Conservation (phyloP, 2,797 vertebrate genomes). For the Lates japonicus region DNA sequence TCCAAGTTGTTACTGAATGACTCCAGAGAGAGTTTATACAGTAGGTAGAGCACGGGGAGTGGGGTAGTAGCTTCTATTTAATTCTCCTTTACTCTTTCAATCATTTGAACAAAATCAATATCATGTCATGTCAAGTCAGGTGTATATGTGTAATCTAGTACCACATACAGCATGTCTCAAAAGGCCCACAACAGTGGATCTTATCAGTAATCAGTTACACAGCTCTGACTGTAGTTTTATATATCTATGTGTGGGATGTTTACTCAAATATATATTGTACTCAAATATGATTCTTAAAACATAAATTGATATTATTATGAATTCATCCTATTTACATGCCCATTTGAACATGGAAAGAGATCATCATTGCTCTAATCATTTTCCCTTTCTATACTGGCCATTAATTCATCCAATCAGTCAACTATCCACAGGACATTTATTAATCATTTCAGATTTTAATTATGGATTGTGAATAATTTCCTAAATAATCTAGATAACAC, state of each 20-base stretch:
- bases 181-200: too few species aligned
- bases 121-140: neutral
- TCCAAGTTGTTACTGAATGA: neutral
- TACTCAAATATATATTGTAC: too few species aligned
- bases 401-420: neutral
- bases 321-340: too few species aligned
- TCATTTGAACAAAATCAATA: neutral
- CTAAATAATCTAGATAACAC: neutral
- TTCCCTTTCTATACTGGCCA: too few species aligned
- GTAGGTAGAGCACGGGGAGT: neutral
- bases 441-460: slow-evolving; percentile 9
- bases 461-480: neutral
- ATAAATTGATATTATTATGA: too few species aligned
- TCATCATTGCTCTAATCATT: too few species aligned
- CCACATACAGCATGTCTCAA: too few species aligned
- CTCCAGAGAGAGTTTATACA: neutral
- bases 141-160: neutral
- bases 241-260: too few species aligned
- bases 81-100: neutral
- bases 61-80: neutral
- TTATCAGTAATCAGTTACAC: too few species aligned
- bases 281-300: too few species aligned
- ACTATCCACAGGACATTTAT: neutral
- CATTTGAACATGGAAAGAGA: too few species aligned
- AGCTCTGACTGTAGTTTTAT: too few species aligned